Evolutionary conservation across 1,140 invertebrate species (phyloP).

Genomic region (Melanaphis sacchari): DNA sequence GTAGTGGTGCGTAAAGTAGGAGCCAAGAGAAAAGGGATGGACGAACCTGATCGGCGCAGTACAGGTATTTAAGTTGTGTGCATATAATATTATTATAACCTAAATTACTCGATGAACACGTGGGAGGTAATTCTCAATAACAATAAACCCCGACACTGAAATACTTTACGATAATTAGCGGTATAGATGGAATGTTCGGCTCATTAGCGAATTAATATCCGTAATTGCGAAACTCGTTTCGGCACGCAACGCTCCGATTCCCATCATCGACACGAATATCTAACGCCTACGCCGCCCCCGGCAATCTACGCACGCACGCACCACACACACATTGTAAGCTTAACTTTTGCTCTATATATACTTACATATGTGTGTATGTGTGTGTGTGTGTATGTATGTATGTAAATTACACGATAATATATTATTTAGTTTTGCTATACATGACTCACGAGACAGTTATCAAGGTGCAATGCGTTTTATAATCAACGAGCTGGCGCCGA

Average conservation of each 20-base stretch:
- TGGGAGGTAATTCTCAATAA: not conserved
- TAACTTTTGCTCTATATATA: not conserved
- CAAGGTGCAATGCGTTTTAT: not conserved
- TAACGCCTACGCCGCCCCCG: not conserved
- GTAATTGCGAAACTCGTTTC: not conserved
- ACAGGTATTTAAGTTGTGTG: not conserved
- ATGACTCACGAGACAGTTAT: not conserved
- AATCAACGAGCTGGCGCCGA: not conserved
- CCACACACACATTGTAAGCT: not conserved
- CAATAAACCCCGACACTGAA: not conserved
- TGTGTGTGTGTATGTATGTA: too few relatives aligned
- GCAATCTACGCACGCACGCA: not conserved
- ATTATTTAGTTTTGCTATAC: not conserved
- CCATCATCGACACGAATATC: conserved; percentile 13
- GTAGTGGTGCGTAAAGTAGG: not conserved
- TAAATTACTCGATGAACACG: not conserved
- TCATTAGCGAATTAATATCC: conserved; percentile 12
- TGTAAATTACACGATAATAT: not conserved
- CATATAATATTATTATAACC: not conserved
- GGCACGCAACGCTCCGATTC: not conserved
- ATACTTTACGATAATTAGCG: conserved; percentile 35
- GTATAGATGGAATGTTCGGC: conserved; percentile 7
- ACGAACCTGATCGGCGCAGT: not conserved
- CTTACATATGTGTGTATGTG: not conserved
- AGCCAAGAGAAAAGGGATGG: not conserved